phyloP scores from a whole-genome alignment of 1,140 invertebrate species.

The Euschistus heros region DNA sequence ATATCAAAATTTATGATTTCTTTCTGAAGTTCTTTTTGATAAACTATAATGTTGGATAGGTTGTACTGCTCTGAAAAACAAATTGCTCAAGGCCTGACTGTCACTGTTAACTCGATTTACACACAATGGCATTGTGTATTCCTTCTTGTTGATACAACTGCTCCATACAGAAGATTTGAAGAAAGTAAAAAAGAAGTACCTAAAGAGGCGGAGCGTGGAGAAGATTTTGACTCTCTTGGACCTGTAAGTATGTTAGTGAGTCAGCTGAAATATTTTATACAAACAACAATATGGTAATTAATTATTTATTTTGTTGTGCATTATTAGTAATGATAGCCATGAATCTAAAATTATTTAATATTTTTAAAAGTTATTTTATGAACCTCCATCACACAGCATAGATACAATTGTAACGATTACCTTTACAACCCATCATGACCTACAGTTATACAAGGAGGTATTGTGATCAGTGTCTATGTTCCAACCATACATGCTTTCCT shows the following conservation, averaged over 20 bases:
- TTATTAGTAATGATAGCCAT: too few species aligned
- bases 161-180: conserved; percentile 36
- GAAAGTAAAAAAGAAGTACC: background rate
- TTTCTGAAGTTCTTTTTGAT: too few species aligned
- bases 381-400: too few species aligned
- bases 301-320: too few species aligned
- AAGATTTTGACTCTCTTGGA: conserved; percentile 33
- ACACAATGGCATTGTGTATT: conserved; percentile 48
- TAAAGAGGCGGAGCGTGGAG: conserved; percentile 22
- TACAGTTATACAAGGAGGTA: too few species aligned
- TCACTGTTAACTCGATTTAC: conserved; percentile 44
- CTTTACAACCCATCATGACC: background rate
- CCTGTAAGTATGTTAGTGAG: conserved; percentile 27
- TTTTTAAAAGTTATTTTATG: too few species aligned
- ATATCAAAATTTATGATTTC: too few species aligned
- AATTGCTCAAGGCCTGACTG: conserved; percentile 42
- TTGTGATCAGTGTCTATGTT: background rate
- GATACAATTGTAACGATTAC: too few species aligned
- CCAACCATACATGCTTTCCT: background rate
- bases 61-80: conserved; percentile 47
- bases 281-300: too few species aligned
- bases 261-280: background rate
- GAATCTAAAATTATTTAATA: too few species aligned
- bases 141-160: conserved; percentile 51
- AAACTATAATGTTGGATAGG: conserved; percentile 32